These are phyloP conservation scores for Caenorhabditis afra DNA, from an alignment of 2,888 invertebrate genomes.

Conservation along the genomic window DNA sequence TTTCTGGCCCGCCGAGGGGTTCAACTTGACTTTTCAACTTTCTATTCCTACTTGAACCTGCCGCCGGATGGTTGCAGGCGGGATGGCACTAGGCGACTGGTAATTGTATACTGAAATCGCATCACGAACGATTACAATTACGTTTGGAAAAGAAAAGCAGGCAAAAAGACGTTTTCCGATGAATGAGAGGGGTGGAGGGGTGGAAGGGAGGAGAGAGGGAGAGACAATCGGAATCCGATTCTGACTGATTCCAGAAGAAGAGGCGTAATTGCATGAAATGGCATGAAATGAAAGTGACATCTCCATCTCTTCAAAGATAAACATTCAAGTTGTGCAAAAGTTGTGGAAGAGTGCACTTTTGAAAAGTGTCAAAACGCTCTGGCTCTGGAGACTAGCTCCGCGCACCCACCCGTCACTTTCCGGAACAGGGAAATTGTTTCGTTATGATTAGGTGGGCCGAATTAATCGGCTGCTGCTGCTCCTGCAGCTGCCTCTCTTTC, in stretches of 20 bases:
- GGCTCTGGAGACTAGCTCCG: neutral
- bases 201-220: neutral
- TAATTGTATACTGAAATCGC: constrained; percentile 56
- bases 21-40: no score
- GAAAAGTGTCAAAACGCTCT: constrained; percentile 30
- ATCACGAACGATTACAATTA: constrained; percentile 12
- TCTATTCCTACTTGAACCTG: no score
- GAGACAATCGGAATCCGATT: constrained; percentile 1
- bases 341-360: neutral
- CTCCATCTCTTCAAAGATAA: constrained; percentile 12
- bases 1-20: no score
- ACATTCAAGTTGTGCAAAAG: neutral
- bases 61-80: neutral
- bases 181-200: constrained; percentile 14
- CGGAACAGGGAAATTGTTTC: constrained; percentile 58
- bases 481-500: no score
- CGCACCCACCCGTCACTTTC: constrained; percentile 37
- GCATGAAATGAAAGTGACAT: constrained; percentile 28
- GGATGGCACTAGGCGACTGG: constrained; percentile 17
- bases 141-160: neutral
- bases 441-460: constrained; percentile 54
- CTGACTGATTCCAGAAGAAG: constrained; percentile 26
- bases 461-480: constrained; percentile 52
- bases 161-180: constrained; percentile 1
- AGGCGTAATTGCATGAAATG: constrained; percentile 26